These are phyloP conservation scores for Anguilla rostrata DNA, from an alignment of 2,113 vertebrate species.

Conservation along the genomic window DNA sequence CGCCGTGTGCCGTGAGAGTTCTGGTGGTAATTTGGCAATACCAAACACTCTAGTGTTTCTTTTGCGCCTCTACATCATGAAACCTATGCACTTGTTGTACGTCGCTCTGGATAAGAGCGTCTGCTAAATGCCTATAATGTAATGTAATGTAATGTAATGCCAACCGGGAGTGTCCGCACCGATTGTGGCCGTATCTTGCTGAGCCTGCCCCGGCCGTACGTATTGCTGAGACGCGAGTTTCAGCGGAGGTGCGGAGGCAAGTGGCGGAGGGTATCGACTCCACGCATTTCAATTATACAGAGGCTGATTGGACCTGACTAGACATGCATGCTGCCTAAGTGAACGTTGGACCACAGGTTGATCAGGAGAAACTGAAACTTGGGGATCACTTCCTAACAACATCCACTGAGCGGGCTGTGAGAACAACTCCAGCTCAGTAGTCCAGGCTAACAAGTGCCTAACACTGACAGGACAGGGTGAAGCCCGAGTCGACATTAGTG, in stretches of 20 bases:
- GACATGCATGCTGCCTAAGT: background rate
- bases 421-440: background rate
- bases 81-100: no score
- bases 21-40: no score
- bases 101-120: no score
- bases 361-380: background rate
- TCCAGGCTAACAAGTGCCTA: background rate
- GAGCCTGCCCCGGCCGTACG: background rate
- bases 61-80: no score
- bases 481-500: background rate
- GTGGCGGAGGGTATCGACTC: background rate
- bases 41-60: no score
- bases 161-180: no score
- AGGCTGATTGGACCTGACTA: background rate
- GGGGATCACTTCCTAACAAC: background rate
- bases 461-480: background rate
- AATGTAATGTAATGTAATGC: no score
- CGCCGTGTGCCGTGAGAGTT: background rate
- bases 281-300: background rate
- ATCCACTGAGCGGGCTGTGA: background rate
- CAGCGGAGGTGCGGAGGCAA: background rate
- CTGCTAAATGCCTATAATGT: no score
- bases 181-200: background rate
- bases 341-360: background rate
- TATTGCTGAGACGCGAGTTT: background rate